Base-by-base conservation (phyloP, 2,797 vertebrate species). In the Myripristis jacobus region DNA sequence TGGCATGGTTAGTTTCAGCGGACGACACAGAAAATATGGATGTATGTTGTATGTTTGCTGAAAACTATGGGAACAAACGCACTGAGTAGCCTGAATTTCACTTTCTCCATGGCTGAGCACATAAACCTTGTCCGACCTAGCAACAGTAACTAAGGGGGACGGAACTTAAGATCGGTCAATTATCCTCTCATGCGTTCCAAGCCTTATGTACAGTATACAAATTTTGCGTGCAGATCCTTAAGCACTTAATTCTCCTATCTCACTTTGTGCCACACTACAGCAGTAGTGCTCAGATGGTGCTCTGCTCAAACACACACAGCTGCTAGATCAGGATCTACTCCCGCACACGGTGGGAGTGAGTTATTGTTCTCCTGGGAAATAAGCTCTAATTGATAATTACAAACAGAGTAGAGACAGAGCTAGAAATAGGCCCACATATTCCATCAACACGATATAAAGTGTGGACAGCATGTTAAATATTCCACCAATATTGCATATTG, bases 351-450 rank as follows among this genome's bases (percentile, higher is more conserved):
- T 71, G 65, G 77, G 62, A 75, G 77, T 80, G 82, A 88, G 77
- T 88, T 91, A 86, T 78, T 82, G 77, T 80, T 71, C 90, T 79
- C 77, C 62, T 38, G 87, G 85, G 86, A 92, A 88, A 88, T 90
- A 84, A 86, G 81, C 70, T 82, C 84, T 88, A 90, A 92, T 91
- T 91, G 89, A 91, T 92, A 90, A 91, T 91, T 89, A 87, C 74
- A 85, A 72, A 85, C 75, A 81, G 82, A 86, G 84, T 85, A 86
- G 74, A 79, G 74, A 79, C 19, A 71, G 65, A 76, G 65, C 67
- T 12, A 70, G 66, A 73, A 87, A 69, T 73, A 54, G 34, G 75
- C 84, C 83, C 79, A 79, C 76, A 75, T 66, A 77, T 60, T 79
- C 76, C 79, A 83, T 77, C 61, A 74, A 44, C 52, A 41, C 67